Percentiles rank a stretch among this genome's conserved stretches.
Conservation (phyloP, 1,140 invertebrate genomes). For the Asbolus verrucosus region DNA sequence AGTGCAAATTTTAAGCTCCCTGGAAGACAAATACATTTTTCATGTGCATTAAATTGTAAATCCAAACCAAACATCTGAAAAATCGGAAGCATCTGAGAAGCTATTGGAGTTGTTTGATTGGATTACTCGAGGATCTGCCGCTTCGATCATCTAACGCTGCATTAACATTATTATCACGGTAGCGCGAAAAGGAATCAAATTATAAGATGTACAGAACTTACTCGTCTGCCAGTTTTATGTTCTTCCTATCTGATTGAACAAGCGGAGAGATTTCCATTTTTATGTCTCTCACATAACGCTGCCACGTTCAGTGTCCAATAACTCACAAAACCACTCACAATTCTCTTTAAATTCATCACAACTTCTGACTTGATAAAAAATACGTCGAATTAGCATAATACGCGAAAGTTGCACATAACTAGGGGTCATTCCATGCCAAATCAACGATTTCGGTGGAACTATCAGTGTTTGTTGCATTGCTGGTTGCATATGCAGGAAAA, state of each 20-base stretch:
- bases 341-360: no score
- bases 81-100: conserved; percentile 53
- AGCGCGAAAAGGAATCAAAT: conserved; percentile 54
- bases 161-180: conserved; percentile 58
- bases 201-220: conserved; percentile 49
- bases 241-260: conserved; percentile 47
- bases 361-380: no score
- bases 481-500: no score
- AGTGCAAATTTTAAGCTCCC: neutral
- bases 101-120: conserved; percentile 57
- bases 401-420: no score
- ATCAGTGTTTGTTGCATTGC: no score
- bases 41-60: conserved; percentile 49
- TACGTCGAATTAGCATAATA: no score
- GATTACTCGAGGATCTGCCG: conserved; percentile 55
- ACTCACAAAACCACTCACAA: no score
- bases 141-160: conserved; percentile 53
- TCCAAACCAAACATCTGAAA: conserved; percentile 50
- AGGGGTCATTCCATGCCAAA: no score
- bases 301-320: no score
- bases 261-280: conserved; percentile 45
- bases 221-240: conserved; percentile 43
- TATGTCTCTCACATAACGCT: neutral
- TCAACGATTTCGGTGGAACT: no score
- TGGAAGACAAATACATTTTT: conserved; percentile 40